Evolutionary conservation across 2,888 invertebrate genomes (phyloP), one percentile per base, ranked within the genome.

Genomic region (Abscondita cerata): DNA sequence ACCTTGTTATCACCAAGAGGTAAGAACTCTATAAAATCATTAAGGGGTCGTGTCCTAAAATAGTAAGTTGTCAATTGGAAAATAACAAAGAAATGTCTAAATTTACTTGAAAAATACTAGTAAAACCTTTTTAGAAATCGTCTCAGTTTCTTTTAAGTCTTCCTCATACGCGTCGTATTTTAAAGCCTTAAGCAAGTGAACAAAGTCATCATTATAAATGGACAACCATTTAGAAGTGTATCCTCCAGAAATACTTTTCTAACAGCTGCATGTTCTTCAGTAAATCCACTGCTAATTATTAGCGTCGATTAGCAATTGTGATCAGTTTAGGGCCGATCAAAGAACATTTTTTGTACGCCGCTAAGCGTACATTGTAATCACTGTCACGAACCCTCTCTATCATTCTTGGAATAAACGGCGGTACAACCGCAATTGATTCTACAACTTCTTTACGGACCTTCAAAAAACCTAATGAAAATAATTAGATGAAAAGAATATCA

Each of bases 171-270:
- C 60, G 46, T 64, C 60, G 8, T 60, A 50, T 20, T 64, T 64
- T 38, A 64, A 51, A 9, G 60, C 64, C 20, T 60, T 48, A 1
- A 64, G 9, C 12, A 64, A 41, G 4, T 50, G 33, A 15, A 64
- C 33, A 33, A 33, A 64, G 19, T 64, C 51, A 6, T 57, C 64
- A 5, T 61, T 57, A 15, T 64, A 64, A n/a, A 86, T 83, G 53
- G 87, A 84, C 62, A 95, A 80, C 95, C 96, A 96, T 1, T 87
- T 83, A 0, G 90, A 0, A 95, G 79, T 66, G 92, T 77, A 8
- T 81, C 76, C 38, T 38, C 79, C 81, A 38, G 78, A 77, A 0
- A 87, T 83, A 65, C 80, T 80, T 36, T 76, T 78, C 80, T 52
- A 74, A 65, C 65, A 18, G 40, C 74, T 75, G 66, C 86, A 38